Evolutionary conservation across 2,888 invertebrate genomes (phyloP).

Genomic region (Acrobasis suavella): DNA sequence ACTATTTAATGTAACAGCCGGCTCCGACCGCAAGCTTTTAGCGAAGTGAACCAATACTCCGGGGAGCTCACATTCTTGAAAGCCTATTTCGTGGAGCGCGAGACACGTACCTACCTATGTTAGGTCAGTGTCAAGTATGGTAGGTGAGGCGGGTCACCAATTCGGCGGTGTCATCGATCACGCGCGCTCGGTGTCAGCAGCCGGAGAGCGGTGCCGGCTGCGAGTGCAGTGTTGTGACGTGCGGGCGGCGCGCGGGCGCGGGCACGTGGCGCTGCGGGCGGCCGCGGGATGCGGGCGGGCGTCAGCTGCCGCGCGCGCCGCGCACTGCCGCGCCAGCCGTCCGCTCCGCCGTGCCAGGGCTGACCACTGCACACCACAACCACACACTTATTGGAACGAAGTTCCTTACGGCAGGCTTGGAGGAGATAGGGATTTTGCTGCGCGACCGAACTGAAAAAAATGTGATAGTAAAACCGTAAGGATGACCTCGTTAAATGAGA

Average conservation of each 20-base stretch:
- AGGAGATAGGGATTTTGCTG: too few species aligned
- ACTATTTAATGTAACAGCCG: conserved; percentile 5
- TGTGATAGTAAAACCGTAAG: too few species aligned
- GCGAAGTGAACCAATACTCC: conserved; percentile 18
- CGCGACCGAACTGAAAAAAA: too few species aligned
- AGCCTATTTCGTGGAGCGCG: conserved; percentile 13
- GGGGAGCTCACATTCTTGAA: conserved; percentile 22
- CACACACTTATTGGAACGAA: too few species aligned
- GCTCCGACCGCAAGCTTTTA: conserved; percentile 22
- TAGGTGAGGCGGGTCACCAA: conserved; percentile 23
- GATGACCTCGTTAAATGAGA: too few species aligned
- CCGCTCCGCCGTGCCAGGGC: conserved; percentile 1
- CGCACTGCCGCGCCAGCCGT: conserved; percentile 57
- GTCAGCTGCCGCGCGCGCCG: conserved; percentile 67
- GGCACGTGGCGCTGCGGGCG: conserved; percentile 37
- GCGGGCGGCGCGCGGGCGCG: conserved; percentile 33
- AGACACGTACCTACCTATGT: conserved; percentile 13
- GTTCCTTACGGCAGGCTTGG: too few species aligned
- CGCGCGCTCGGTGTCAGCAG: neutral
- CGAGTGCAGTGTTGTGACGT: conserved; percentile 18
- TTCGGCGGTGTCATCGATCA: conserved; percentile 25
- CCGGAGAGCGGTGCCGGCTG: neutral
- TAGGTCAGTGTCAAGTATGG: conserved; percentile 7
- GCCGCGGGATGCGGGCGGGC: conserved; percentile 45
- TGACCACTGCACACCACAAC: too few species aligned